These are phyloP conservation scores for Heliconius hewitsoni DNA, from an alignment of 1,140 invertebrate species.

Conservation along the genomic window DNA sequence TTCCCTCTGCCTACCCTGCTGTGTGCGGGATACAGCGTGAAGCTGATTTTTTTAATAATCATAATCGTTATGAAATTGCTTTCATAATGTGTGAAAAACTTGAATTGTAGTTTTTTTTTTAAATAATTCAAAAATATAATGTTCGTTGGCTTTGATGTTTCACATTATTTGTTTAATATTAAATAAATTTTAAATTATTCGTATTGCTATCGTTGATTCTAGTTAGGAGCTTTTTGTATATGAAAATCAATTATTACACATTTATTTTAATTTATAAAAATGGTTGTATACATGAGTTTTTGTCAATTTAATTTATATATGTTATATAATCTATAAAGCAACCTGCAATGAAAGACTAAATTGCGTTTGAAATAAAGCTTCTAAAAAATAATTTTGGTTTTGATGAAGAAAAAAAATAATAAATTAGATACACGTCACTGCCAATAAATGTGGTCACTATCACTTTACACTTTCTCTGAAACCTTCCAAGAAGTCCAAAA, in stretches of 20 bases:
- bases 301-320: slow-evolving; percentile 1
- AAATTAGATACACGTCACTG: slow-evolving; percentile 41
- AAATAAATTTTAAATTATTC: neutral
- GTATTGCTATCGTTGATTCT: slow-evolving; percentile 3
- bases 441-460: slow-evolving; percentile 44
- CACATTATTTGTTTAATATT: neutral
- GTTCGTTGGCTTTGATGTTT: neutral
- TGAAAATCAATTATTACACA: neutral
- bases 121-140: neutral
- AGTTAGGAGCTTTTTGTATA: slow-evolving; percentile 13
- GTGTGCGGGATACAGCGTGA: too few species aligned
- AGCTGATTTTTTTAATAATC: too few species aligned
- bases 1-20: too few species aligned
- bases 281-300: slow-evolving; percentile 4
- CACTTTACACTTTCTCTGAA: slow-evolving; percentile 33
- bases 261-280: neutral
- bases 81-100: too few species aligned
- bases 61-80: too few species aligned
- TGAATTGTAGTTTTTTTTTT: too few species aligned
- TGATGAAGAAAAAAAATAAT: neutral
- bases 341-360: slow-evolving; percentile 11
- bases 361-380: slow-evolving; percentile 4
- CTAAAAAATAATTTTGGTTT: neutral
- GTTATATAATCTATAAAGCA: neutral
- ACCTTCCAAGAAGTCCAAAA: slow-evolving; percentile 22